Evolutionary conservation across 1,140 invertebrate genomes (phyloP), one percentile per base, ranked within the genome.

Genomic region (Calephelis virginiensis): DNA sequence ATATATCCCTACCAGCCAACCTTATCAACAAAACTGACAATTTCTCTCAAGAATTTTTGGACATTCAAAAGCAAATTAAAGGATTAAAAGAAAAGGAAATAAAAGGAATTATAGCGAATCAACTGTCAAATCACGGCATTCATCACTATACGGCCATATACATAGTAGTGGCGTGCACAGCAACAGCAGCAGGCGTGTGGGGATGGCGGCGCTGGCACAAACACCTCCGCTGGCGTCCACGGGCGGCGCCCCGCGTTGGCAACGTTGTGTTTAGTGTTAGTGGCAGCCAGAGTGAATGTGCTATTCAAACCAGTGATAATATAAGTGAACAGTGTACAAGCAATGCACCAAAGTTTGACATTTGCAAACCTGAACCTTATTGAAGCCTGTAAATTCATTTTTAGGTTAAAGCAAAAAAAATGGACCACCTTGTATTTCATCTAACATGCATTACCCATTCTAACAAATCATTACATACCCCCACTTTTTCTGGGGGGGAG

Each of bases 101-200:
- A 10, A 38, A 62, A 11, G 38, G 40, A 11, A 17, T 61, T 11
- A 11, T 61, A 46, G 17, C 40, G n/a, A 60, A 62, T 37, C 9
- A 38, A 13, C 17, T 67, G 7, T 61, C 59, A 8, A 50, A 67
- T 49, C 65, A 61, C 13, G 65, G 62, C n/a, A 60, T 66, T 13
- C 65, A 66, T 43, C 65, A 66, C 38, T 61, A 66, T 10, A 53
- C 60, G 6, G 47, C 37, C 28, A 67, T 67, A 10, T 61, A 67
- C 37, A 13, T 67, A 14, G 8, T 67, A 28, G 59, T 46, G 13
- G 14, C 53, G 11, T 59, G 53, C 53, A 8, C 53, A 0, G 53
- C 53, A 6, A 28, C 4, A 38, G 53, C 28, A 38, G 11, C 28
- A 0, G 53, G 28, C 10, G 28, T 8, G 9, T 38, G 17, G 56